Percentiles rank a stretch among this genome's conserved stretches.
phyloP scores from a whole-genome alignment of 2,888 invertebrate species.

The Nowickia ferox region DNA sequence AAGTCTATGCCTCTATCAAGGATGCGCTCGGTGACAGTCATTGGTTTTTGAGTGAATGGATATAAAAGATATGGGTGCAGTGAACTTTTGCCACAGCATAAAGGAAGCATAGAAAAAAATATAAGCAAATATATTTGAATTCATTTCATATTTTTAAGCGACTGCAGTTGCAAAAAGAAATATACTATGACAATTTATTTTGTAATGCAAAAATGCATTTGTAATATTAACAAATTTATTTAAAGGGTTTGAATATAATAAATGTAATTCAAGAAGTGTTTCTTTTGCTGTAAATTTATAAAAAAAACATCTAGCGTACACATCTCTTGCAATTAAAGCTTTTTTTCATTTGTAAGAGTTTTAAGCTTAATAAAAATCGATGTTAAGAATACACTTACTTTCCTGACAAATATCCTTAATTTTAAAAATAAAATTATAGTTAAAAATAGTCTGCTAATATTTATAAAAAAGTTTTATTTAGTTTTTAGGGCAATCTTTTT shows the following conservation, averaged over 20 bases:
- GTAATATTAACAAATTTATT: not conserved
- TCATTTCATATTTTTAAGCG: not conserved
- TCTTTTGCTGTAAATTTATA: too few species aligned
- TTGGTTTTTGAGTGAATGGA: slow-evolving; percentile 57
- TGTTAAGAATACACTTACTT: too few species aligned
- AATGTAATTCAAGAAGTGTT: too few species aligned
- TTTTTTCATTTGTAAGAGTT: too few species aligned
- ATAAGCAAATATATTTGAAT: slow-evolving; percentile 8
- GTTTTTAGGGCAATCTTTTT: too few species aligned
- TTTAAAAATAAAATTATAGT: too few species aligned
- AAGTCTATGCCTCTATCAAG: slow-evolving; percentile 65
- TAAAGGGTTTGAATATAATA: not conserved
- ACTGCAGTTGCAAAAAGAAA: not conserved
- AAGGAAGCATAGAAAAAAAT: not conserved
- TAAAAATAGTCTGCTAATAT: too few species aligned
- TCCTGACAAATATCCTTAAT: too few species aligned
- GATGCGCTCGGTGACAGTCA: slow-evolving; percentile 67
- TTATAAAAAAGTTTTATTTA: too few species aligned
- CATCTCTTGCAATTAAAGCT: too few species aligned
- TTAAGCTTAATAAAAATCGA: too few species aligned
- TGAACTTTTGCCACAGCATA: slow-evolving; percentile 45
- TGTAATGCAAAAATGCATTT: not conserved
- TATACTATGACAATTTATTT: not conserved
- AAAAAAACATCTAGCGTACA: too few species aligned
- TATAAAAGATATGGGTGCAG: slow-evolving; percentile 55